Percentiles rank a stretch among this genome's conserved stretches.
Conservation (phyloP, 1,140 invertebrate genomes). For the Thaumetopoea pityocampa region DNA sequence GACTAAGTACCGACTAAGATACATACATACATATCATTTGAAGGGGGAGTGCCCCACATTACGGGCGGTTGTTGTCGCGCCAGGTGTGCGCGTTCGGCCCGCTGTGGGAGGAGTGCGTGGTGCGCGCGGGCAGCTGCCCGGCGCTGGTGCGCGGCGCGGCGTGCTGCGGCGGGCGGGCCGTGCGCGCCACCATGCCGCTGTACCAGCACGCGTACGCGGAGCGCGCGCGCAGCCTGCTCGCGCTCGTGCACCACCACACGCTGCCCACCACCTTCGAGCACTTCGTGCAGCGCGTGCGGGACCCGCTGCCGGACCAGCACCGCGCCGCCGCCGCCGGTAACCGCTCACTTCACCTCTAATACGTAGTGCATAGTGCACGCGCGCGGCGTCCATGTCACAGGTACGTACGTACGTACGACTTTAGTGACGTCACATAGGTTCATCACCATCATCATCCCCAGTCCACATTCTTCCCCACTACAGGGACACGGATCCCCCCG, state of each 20-base stretch:
- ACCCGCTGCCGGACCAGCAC: slow-evolving; percentile 32
- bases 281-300: slow-evolving; percentile 56
- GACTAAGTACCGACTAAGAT: too few relatives aligned
- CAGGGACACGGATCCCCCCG: too few relatives aligned
- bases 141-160: slow-evolving; percentile 94
- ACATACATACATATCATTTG: too few relatives aligned
- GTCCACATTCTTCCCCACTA: too few relatives aligned
- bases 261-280: slow-evolving; percentile 92
- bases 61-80: slow-evolving; percentile 8
- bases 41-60: too few relatives aligned
- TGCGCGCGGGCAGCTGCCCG: slow-evolving; percentile 92
- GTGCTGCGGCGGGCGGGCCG: slow-evolving; percentile 93
- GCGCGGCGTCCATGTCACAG: too few relatives aligned
- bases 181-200: slow-evolving; percentile 89
- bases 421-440: too few relatives aligned
- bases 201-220: slow-evolving; percentile 97
- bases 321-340: slow-evolving; percentile 6
- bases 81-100: slow-evolving; percentile 97
- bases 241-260: slow-evolving; percentile 92
- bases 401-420: too few relatives aligned
- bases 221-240: slow-evolving; percentile 89
- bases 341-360: not conserved
- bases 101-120: slow-evolving; percentile 95
- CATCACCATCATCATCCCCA: too few relatives aligned
- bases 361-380: too few relatives aligned